Percentiles rank a stretch among this genome's conserved stretches.
phyloP scores from a whole-genome alignment of 2,113 vertebrate genomes.

The Paratilapia polleni region DNA sequence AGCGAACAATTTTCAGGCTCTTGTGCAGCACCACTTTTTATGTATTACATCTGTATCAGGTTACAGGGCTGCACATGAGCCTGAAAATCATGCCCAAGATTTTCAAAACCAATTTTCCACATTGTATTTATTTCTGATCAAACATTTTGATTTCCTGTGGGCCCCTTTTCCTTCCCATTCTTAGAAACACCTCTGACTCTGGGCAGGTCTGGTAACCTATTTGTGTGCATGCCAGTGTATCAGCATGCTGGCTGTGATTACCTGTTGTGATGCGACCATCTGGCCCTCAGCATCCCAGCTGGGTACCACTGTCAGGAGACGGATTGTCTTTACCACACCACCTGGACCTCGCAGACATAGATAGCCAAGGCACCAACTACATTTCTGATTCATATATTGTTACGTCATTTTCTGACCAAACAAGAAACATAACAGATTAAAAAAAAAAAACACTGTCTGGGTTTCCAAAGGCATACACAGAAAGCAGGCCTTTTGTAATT shows the following conservation, averaged over 20 bases:
- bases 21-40: accelerated
- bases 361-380: background rate
- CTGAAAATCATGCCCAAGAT: accelerated
- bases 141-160: background rate
- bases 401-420: constrained; percentile 43
- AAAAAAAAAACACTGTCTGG: constrained; percentile 12
- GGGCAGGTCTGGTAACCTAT: constrained; percentile 56
- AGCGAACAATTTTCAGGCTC: background rate
- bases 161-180: background rate
- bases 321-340: constrained; percentile 60
- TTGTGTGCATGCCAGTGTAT: constrained; percentile 59
- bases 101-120: background rate
- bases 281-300: constrained; percentile 70
- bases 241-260: constrained; percentile 69
- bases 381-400: constrained; percentile 61
- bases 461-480: constrained; percentile 13
- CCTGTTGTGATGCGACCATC: constrained; percentile 77
- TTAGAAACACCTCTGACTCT: background rate
- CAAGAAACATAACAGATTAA: background rate
- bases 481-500: constrained; percentile 56
- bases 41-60: background rate
- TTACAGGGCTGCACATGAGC: background rate
- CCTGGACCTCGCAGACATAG: constrained; percentile 63
- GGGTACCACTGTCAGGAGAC: constrained; percentile 58
- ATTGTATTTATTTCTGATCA: background rate